Percentiles rank a stretch among this genome's conserved stretches.
These are phyloP conservation scores for Nyctereutes procyonoides DNA, from an alignment of 2,113 vertebrate species.

Conservation along the genomic window DNA sequence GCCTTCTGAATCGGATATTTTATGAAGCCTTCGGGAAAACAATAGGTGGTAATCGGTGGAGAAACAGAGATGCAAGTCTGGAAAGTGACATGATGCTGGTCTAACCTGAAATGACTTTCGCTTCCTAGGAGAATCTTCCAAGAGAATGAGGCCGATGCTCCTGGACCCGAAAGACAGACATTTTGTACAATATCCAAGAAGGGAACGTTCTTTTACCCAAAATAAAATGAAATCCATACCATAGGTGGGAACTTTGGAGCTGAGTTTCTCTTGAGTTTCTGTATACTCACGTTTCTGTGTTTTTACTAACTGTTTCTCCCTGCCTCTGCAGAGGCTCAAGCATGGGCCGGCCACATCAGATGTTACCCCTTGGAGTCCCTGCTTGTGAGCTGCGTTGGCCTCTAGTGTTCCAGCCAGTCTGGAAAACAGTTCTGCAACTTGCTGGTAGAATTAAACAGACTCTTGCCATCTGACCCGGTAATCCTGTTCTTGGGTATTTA, in stretches of 20 bases:
- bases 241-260: background rate
- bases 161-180: background rate
- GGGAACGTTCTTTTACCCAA: background rate
- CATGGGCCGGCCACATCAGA: too few species aligned
- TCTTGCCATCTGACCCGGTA: background rate
- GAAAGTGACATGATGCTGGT: background rate
- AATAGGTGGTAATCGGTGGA: background rate
- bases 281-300: too few species aligned
- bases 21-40: too few species aligned
- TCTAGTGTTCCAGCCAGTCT: rapidly evolving
- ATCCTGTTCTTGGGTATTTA: background rate
- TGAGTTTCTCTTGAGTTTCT: background rate
- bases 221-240: background rate
- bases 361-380: background rate
- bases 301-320: background rate
- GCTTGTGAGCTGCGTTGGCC: background rate
- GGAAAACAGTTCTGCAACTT: background rate
- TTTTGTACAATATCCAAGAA: too few species aligned
- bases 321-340: background rate
- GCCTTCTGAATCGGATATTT: background rate
- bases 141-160: background rate
- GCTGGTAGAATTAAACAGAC: background rate
- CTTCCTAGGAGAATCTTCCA: background rate
- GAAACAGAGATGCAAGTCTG: background rate
- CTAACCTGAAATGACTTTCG: background rate